A percentile compares a stretch with the other conserved stretches of the same genome.
Evolutionary conservation across 2,797 vertebrate genomes (phyloP).

Genomic region (Typhlichthys subterraneus): DNA sequence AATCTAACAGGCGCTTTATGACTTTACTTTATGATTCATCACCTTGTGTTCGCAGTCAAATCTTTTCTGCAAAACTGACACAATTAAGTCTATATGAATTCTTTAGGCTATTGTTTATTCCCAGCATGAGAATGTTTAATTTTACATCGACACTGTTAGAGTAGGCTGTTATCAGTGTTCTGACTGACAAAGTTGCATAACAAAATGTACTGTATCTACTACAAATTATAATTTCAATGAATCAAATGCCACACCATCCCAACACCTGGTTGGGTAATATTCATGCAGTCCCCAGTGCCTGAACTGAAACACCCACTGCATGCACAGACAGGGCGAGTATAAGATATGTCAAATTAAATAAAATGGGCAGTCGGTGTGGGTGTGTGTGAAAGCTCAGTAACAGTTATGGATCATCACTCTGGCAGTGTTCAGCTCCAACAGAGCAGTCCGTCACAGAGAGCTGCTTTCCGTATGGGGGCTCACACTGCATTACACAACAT

Average conservation of each 20-base stretch:
- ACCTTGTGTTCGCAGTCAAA: neutral
- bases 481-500: conserved; percentile 15
- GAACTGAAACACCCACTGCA: conserved; percentile 4
- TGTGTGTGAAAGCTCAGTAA: conserved; percentile 16
- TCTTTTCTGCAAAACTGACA: neutral
- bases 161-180: too few species aligned
- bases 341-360: neutral
- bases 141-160: too few species aligned
- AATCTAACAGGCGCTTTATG: too few species aligned
- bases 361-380: too few species aligned
- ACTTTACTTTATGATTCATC: neutral
- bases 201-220: neutral
- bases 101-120: too few species aligned
- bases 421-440: conserved; percentile 10
- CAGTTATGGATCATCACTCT: conserved; percentile 19
- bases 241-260: neutral
- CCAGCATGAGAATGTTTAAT: too few species aligned
- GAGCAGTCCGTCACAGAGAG: conserved; percentile 15
- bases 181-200: too few species aligned
- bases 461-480: conserved; percentile 20
- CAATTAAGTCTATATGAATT: neutral
- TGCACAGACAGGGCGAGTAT: neutral
- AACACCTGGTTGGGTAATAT: conserved; percentile 9
- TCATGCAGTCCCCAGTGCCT: conserved; percentile 5
- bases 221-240: neutral